Evolutionary conservation across 2,888 invertebrate species (phyloP).

Genomic region (Zaprionus obscuricornis): DNA sequence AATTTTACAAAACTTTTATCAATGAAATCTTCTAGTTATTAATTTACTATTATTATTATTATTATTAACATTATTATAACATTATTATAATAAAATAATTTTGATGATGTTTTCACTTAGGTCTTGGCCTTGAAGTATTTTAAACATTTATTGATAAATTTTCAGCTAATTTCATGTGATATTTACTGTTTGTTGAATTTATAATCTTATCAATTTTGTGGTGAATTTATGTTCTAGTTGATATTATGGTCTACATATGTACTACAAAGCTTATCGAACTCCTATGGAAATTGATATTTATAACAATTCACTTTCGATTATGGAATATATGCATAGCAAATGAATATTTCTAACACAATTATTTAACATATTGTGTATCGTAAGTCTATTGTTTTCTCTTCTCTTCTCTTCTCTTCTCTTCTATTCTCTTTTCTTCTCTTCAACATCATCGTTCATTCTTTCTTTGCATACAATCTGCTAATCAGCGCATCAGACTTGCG

Average conservation of each 20-base stretch:
- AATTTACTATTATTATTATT: too few species aligned
- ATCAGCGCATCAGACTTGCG: constrained; percentile 30
- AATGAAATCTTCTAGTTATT: too few species aligned
- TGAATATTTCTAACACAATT: not conserved
- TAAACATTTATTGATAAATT: constrained; percentile 20
- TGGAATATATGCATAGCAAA: too few species aligned
- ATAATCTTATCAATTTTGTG: constrained; percentile 55
- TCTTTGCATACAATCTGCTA: too few species aligned
- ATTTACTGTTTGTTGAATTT: constrained; percentile 12
- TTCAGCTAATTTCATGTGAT: constrained; percentile 13
- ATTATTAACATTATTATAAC: too few species aligned
- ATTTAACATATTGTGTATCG: constrained; percentile 2
- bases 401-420: not conserved
- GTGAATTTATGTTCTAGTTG: constrained; percentile 30
- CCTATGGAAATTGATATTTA: constrained; percentile 49
- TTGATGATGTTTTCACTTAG: not conserved
- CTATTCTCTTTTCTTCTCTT: not conserved
- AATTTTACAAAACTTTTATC: too few species aligned
- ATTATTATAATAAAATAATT: too few species aligned
- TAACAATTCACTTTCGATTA: constrained; percentile 11
- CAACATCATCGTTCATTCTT: too few species aligned
- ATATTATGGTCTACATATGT: too few species aligned
- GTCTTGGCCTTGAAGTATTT: not conserved
- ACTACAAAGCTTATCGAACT: constrained; percentile 39
- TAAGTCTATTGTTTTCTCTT: not conserved